phyloP scores from a whole-genome alignment of 2,113 vertebrate species.

The Arizona elegans region DNA sequence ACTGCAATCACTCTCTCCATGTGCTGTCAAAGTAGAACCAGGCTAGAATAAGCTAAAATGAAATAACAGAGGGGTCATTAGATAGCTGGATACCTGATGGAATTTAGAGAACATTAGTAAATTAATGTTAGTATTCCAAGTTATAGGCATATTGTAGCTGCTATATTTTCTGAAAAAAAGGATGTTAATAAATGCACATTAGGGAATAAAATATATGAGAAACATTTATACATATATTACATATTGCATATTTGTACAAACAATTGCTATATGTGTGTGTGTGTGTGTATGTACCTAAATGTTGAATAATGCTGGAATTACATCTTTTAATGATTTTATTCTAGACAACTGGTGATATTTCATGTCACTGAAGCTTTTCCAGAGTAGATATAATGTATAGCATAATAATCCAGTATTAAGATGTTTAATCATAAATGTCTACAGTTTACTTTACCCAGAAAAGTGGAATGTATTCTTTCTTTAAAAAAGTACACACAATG shows the following conservation, averaged over 20 bases:
- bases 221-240: background rate
- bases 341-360: background rate
- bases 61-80: constrained; percentile 41
- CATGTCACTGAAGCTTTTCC: background rate
- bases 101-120: constrained; percentile 62
- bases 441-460: background rate
- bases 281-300: background rate
- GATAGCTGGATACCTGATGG: constrained; percentile 17
- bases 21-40: constrained; percentile 29
- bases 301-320: background rate
- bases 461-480: background rate
- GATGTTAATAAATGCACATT: constrained; percentile 10
- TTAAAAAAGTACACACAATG: background rate
- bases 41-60: constrained; percentile 30
- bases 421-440: background rate
- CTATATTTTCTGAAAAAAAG: constrained; percentile 13
- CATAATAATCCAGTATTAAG: background rate
- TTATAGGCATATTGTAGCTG: constrained; percentile 19
- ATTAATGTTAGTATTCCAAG: constrained; percentile 24
- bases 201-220: background rate
- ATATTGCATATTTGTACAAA: background rate
- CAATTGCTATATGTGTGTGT: background rate
- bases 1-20: constrained; percentile 9
- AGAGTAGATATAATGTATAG: background rate
- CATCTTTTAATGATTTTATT: background rate